A percentile compares a stretch with the other conserved stretches of the same genome.
Evolutionary conservation across 2,113 vertebrate genomes (phyloP).

Genomic region (Strigops habroptila): DNA sequence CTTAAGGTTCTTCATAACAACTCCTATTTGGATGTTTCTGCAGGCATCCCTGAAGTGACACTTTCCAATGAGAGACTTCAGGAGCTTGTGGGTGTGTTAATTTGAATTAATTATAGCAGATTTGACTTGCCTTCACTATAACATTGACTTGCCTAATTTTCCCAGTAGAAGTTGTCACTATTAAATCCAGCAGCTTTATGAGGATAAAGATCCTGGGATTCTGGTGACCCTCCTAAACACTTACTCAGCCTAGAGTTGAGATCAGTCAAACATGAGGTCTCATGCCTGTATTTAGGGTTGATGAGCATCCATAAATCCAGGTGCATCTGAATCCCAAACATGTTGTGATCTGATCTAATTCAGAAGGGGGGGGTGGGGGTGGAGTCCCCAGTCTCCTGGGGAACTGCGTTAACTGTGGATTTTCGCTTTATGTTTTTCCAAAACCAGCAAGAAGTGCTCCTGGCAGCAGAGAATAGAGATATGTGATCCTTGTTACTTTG

Average conservation of each 20-base stretch:
- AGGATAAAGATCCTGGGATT: neutral
- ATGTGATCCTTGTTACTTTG: neutral
- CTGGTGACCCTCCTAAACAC: neutral
- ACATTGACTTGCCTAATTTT: conserved; percentile 16
- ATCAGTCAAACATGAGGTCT: fast-evolving
- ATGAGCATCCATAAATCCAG: neutral
- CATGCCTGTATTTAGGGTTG: neutral
- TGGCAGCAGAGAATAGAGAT: neutral
- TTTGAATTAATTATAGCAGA: conserved; percentile 41
- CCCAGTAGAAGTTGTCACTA: neutral
- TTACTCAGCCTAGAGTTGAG: neutral
- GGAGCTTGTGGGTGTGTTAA: neutral
- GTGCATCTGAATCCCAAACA: neutral
- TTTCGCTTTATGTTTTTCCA: neutral
- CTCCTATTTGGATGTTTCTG: neutral
- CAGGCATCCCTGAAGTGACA: neutral
- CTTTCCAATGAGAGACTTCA: neutral
- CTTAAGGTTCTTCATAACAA: neutral
- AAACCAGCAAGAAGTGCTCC: neutral
- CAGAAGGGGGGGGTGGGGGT: too few species aligned
- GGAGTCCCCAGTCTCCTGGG: neutral
- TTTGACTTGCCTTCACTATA: conserved; percentile 17
- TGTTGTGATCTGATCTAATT: neutral
- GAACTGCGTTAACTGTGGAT: neutral
- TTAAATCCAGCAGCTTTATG: neutral